These are phyloP conservation scores for Tinamus guttatus DNA, from an alignment of 2,113 vertebrate genomes.

Conservation along the genomic window DNA sequence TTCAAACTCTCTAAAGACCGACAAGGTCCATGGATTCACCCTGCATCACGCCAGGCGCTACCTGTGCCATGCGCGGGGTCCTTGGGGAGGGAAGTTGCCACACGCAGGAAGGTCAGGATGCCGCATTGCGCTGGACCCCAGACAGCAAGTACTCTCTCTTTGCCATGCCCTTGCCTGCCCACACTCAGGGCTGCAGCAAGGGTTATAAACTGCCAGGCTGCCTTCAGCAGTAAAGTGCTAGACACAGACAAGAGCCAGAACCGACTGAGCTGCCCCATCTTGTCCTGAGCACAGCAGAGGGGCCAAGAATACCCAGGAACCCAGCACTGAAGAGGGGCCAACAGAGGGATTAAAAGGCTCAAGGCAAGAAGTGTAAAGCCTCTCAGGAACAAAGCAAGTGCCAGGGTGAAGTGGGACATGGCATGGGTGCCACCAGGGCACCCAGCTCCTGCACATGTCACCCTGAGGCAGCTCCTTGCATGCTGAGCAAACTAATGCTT, in stretches of 20 bases:
- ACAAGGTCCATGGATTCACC: fast-evolving
- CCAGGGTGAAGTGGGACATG: not conserved
- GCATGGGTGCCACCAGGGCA: not conserved
- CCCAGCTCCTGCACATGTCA: not conserved
- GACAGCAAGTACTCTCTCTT: not conserved
- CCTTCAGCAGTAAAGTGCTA: not conserved
- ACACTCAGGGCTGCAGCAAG: not conserved
- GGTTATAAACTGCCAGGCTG: not conserved
- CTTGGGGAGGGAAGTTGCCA: not conserved
- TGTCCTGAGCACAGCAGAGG: not conserved
- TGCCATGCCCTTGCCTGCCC: not conserved
- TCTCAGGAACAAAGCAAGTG: not conserved
- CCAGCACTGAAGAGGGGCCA: not conserved
- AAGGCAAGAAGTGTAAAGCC: not conserved
- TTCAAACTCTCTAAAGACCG: not conserved
- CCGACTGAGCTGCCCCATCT: fast-evolving
- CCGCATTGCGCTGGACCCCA: not conserved
- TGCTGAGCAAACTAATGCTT: not conserved
- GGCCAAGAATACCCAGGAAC: not conserved
- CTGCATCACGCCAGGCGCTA: fast-evolving
- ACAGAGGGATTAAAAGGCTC: not conserved
- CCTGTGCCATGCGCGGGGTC: not conserved
- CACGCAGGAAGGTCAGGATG: not conserved
- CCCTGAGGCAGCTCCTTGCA: not conserved
- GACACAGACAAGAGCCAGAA: not conserved